Conservation (phyloP, 2,113 vertebrate genomes). For the Erpornis zantholeuca region DNA sequence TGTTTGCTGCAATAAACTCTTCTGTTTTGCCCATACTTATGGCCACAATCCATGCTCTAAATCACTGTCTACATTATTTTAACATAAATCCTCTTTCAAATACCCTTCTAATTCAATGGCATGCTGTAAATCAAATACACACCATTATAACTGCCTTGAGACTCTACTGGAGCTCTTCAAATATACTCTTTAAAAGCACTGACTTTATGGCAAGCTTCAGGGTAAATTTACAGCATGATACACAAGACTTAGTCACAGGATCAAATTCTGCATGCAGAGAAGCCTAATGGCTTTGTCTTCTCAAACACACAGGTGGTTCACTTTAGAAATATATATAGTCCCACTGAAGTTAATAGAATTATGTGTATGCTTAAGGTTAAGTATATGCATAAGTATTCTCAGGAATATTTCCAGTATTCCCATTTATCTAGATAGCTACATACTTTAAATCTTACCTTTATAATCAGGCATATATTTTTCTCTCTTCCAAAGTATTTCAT, state of each 20-base stretch:
- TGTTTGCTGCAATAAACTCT: conserved; percentile 60
- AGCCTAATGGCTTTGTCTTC: conserved; percentile 26
- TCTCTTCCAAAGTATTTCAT: neutral
- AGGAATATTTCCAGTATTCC: neutral
- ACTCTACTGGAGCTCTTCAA: conserved; percentile 52
- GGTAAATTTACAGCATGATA: conserved; percentile 12
- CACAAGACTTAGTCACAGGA: conserved; percentile 18
- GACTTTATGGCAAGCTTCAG: conserved; percentile 43
- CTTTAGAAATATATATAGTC: conserved; percentile 9
- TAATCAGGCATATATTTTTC: neutral
- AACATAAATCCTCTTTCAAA: conserved; percentile 64
- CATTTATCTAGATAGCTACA: neutral
- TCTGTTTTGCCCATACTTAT: conserved; percentile 58
- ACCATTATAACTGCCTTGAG: conserved; percentile 42
- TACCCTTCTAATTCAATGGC: conserved; percentile 46
- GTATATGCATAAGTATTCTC: neutral
- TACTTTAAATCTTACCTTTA: neutral
- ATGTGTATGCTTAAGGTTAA: neutral
- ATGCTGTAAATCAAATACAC: conserved; percentile 62
- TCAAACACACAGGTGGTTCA: conserved; percentile 23
- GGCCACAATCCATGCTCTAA: conserved; percentile 66
- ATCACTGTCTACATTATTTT: conserved; percentile 64
- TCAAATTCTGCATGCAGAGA: conserved; percentile 3
- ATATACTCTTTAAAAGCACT: conserved; percentile 36
- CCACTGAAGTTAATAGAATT: conserved; percentile 23